These are phyloP conservation scores for Endomychus coccineus DNA, from an alignment of 2,888 invertebrate genomes.

Conservation along the genomic window DNA sequence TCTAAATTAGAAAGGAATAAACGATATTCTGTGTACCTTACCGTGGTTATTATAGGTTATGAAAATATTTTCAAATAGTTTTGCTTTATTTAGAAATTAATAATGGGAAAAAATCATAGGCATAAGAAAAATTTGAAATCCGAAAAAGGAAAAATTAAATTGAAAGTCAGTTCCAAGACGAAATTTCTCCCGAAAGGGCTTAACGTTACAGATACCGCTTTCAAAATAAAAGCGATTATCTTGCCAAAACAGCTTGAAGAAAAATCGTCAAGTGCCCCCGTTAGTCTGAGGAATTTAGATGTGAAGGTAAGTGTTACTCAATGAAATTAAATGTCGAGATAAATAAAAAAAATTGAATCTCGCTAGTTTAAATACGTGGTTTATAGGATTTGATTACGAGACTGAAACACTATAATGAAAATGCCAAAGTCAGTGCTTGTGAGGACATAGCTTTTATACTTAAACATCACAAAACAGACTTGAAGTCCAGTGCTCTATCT, in stretches of 20 bases:
- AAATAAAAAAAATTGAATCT: no score
- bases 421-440: conserved; percentile 58
- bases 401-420: conserved; percentile 67
- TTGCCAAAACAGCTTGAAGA: conserved; percentile 66
- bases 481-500: conserved; percentile 47
- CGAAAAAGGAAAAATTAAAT: conserved; percentile 83
- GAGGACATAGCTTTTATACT: conserved; percentile 55
- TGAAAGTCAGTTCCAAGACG: conserved; percentile 59
- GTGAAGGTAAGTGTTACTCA: conserved; percentile 58
- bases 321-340: no score
- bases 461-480: conserved; percentile 40
- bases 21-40: no score
- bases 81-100: no score
- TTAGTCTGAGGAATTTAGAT: conserved; percentile 62
- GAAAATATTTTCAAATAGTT: no score
- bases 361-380: conserved; percentile 10
- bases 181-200: conserved; percentile 76
- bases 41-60: no score
- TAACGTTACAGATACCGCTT: conserved; percentile 83
- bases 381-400: conserved; percentile 59
- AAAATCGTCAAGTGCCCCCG: conserved; percentile 47
- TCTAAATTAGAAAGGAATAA: no score
- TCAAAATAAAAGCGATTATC: conserved; percentile 82
- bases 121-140: conserved; percentile 70
- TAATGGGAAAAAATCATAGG: conserved; percentile 51